A percentile compares a stretch with the other conserved stretches of the same genome.
These are phyloP conservation scores for Portevinia maculata DNA, from an alignment of 2,888 invertebrate genomes.

Conservation along the genomic window DNA sequence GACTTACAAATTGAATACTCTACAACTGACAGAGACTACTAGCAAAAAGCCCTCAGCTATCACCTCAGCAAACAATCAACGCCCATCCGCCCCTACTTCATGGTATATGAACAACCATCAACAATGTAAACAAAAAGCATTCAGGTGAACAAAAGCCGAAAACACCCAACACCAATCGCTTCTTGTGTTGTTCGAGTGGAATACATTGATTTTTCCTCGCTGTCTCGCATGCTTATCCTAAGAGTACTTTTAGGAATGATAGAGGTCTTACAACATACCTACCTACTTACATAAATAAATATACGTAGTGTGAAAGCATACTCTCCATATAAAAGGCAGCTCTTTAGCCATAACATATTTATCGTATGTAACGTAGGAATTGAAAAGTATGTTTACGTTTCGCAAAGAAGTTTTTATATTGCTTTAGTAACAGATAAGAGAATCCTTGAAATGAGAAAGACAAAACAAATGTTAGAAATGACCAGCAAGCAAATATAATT, in stretches of 20 bases:
- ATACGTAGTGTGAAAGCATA: no score
- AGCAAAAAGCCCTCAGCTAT: slow-evolving; percentile 4
- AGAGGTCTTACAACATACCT: neutral
- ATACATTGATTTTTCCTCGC: slow-evolving; percentile 34
- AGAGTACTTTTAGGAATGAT: slow-evolving; percentile 20
- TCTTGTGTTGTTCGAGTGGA: slow-evolving; percentile 45
- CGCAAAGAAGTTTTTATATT: no score
- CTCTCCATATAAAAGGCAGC: no score
- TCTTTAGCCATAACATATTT: no score
- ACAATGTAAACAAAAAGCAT: slow-evolving; percentile 71
- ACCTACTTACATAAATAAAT: no score
- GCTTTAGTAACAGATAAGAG: no score
- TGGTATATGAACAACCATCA: slow-evolving; percentile 68
- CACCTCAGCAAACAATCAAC: slow-evolving; percentile 50
- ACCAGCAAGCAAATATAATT: no score
- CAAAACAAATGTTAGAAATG: no score
- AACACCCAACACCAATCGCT: slow-evolving; percentile 57
- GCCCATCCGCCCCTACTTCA: slow-evolving; percentile 47
- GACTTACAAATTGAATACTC: slow-evolving; percentile 60
- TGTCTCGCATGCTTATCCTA: slow-evolving; percentile 21
- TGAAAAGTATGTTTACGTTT: no score
- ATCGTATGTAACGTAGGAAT: no score
- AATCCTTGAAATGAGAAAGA: no score
- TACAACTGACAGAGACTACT: slow-evolving; percentile 39
- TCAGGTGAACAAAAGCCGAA: slow-evolving; percentile 69